phyloP scores from a whole-genome alignment of 2,888 invertebrate genomes.

The Chironomus tentans region DNA sequence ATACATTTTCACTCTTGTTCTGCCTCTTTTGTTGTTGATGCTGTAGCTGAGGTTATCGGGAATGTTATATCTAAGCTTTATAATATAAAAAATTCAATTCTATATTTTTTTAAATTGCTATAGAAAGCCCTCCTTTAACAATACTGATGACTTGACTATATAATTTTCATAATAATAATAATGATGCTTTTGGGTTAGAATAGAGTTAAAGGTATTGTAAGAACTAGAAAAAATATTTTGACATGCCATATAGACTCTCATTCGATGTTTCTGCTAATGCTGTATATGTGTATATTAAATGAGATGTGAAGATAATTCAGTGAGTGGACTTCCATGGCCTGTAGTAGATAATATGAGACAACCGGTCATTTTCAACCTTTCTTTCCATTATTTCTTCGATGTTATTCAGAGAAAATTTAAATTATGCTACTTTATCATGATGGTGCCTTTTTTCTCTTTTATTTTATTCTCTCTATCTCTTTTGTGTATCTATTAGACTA shows the following conservation, averaged over 20 bases:
- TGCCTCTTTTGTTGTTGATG: background rate
- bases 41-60: background rate
- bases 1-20: too few relatives aligned
- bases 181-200: background rate
- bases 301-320: background rate
- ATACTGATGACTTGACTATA: background rate
- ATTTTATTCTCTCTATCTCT: background rate
- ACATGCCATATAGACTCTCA: background rate
- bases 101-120: background rate
- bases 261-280: background rate
- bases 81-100: background rate
- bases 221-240: background rate
- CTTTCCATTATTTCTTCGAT: background rate
- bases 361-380: background rate
- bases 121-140: background rate
- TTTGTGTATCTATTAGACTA: background rate
- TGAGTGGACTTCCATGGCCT: conserved; percentile 6
- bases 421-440: conserved; percentile 24
- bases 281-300: background rate
- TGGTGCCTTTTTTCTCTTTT: background rate
- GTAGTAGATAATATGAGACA: background rate
- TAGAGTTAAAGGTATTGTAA: background rate
- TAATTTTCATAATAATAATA: conserved; percentile 4
- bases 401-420: conserved; percentile 10
- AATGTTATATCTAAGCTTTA: background rate